These are phyloP conservation scores for Prionace glauca DNA, from an alignment of 2,797 vertebrate genomes.

Conservation along the genomic window DNA sequence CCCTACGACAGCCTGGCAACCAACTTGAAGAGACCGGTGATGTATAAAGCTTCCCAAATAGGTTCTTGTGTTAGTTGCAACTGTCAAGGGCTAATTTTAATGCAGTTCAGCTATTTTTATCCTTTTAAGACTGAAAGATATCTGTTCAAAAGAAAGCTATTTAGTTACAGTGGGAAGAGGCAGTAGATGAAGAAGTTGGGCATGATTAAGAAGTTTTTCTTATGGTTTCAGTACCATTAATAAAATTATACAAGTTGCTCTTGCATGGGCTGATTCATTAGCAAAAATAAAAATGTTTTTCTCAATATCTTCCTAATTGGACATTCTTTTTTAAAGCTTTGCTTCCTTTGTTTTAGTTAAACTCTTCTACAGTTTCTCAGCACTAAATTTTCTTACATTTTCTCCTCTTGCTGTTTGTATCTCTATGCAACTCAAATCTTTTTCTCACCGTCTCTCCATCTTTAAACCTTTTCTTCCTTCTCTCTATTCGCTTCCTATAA, in stretches of 20 bases:
- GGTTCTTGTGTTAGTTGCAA: conserved; percentile 43
- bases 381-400: not conserved
- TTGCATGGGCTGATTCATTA: not conserved
- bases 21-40: conserved; percentile 47
- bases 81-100: conserved; percentile 42
- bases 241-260: not conserved
- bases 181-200: not conserved
- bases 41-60: conserved; percentile 45
- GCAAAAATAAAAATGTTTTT: not conserved
- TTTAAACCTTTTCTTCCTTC: not conserved
- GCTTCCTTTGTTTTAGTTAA: not conserved
- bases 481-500: not conserved
- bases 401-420: not conserved
- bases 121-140: not conserved
- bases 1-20: conserved; percentile 49
- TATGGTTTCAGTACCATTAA: not conserved
- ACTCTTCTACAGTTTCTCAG: not conserved
- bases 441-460: not conserved
- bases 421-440: not conserved
- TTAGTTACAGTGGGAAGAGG: not conserved
- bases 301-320: not conserved
- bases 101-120: not conserved
- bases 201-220: not conserved
- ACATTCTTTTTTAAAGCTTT: not conserved
- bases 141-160: not conserved